Evolutionary conservation across 2,888 invertebrate genomes (phyloP), one percentile per base, ranked within the genome.

Genomic region (Leucophora obtusa): DNA sequence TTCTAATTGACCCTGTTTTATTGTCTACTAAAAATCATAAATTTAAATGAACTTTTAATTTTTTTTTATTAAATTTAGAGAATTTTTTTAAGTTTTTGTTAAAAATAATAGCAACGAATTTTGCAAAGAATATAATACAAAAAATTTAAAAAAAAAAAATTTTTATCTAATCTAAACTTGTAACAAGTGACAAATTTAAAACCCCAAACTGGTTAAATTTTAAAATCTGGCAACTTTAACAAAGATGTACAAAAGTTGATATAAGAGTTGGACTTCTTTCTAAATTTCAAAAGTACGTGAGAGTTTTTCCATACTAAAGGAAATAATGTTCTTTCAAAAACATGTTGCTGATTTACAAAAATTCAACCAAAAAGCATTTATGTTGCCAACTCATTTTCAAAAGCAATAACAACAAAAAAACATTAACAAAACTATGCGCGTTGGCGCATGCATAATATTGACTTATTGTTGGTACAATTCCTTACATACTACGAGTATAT

Each of bases 361-460:
- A 70, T 11, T 21, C 47, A n/a, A 24, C 14, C n/a, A 58, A 58
- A 43, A 63, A 24, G 5, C 33, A 43, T 18, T 9, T 43, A 60
- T 70, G 79, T 79, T 74, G 65, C 74, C 63, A 76, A 80, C 63
- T 76, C 72, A 72, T 69, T 76, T 58, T 60, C 5, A 14, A 60
- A 59, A 28, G 47, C 14, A 60, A 68, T 11, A 43, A 43, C 43
- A 43, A 38, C 38, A 18, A 11, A 1, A 15, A 75, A 63, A 59
- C 72, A 60, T 65, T 24, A 59, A 59, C 63, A 76, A 58, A 76
- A 65, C 59, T 72, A 73, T 65, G 69, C 73, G 65, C 69, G 76
- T 81, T 81, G 77, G 80, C 73, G 73, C 80, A 81, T 81, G 77
- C 77, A 73, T 70, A 80, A 80, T 76, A 73, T 73, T 76, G 65